A percentile compares a stretch with the other conserved stretches of the same genome.
Conservation (phyloP, 2,113 vertebrate species). For the Notiomystis cincta region DNA sequence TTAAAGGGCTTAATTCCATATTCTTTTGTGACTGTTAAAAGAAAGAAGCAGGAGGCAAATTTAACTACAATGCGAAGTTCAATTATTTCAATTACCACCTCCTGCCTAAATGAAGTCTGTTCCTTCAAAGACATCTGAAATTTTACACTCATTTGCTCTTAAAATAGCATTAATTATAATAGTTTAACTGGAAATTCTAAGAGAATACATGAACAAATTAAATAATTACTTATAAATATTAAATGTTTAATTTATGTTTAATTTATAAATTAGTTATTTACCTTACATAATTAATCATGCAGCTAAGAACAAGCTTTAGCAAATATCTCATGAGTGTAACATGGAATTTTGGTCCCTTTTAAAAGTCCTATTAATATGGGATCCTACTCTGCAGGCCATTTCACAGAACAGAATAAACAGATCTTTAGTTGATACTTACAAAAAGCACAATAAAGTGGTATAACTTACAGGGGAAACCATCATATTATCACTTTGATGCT, state of each 20-base stretch:
- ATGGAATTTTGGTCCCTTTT: not conserved
- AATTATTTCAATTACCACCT: conserved; percentile 75
- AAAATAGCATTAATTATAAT: conserved; percentile 68
- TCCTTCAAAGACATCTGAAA: conserved; percentile 62
- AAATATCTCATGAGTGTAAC: not conserved
- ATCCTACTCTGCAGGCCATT: not conserved
- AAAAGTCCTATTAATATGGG: not conserved
- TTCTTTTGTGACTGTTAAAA: conserved; percentile 54
- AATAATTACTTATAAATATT: too few relatives aligned
- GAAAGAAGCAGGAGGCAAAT: conserved; percentile 57
- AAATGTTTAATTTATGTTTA: too few relatives aligned
- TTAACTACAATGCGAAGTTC: conserved; percentile 58
- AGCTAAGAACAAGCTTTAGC: not conserved
- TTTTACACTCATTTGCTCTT: conserved; percentile 65
- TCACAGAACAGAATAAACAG: not conserved
- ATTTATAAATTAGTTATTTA: conserved; percentile 29
- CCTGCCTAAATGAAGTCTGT: conserved; percentile 65
- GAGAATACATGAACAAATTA: conserved; percentile 52
- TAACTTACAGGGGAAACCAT: not conserved
- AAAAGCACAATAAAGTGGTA: not conserved
- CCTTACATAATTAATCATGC: not conserved
- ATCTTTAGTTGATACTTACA: not conserved
- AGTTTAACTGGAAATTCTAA: conserved; percentile 39
- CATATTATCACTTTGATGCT: not conserved
- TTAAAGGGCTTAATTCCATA: conserved; percentile 65